phyloP scores from a whole-genome alignment of 2,888 invertebrate genomes.

The Ischnus inquisitorius region DNA sequence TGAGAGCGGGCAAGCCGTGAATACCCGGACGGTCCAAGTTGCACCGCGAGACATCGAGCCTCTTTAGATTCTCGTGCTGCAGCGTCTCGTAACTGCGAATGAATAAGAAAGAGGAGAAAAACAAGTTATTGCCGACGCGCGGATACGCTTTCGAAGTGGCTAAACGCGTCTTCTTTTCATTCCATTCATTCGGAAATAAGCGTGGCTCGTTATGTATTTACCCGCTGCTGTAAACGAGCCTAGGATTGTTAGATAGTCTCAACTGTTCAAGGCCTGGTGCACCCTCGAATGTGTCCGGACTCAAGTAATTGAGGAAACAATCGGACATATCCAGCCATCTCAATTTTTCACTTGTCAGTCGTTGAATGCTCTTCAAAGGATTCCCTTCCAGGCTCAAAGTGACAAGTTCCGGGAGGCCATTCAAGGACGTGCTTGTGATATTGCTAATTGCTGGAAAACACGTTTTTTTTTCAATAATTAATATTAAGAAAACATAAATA shows the following conservation, averaged over 20 bases:
- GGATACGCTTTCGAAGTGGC: constrained; percentile 13
- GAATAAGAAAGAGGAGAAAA: background rate
- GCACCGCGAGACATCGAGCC: constrained; percentile 80
- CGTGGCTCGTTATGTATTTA: constrained; percentile 69
- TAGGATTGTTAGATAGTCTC: constrained; percentile 80
- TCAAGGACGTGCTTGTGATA: constrained; percentile 89
- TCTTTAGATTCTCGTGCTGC: constrained; percentile 77
- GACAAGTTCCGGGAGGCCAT: constrained; percentile 88
- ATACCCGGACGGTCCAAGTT: constrained; percentile 85
- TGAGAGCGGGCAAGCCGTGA: constrained; percentile 88
- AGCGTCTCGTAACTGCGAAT: constrained; percentile 77
- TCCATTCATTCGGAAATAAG: constrained; percentile 46
- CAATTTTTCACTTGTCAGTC: constrained; percentile 77
- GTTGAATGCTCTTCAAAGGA: constrained; percentile 80
- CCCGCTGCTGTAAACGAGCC: constrained; percentile 80
- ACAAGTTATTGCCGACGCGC: background rate
- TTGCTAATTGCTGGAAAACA: constrained; percentile 85
- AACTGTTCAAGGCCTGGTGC: constrained; percentile 80
- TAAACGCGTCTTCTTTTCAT: constrained; percentile 32
- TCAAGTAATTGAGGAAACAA: constrained; percentile 80
- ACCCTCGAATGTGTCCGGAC: constrained; percentile 77
- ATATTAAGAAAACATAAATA: background rate
- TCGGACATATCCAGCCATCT: constrained; percentile 81
- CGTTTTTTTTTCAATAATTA: too few relatives aligned
- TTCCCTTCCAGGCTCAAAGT: constrained; percentile 90